phyloP scores from a whole-genome alignment of 2,888 invertebrate species.

The Ormyrus rosae region DNA sequence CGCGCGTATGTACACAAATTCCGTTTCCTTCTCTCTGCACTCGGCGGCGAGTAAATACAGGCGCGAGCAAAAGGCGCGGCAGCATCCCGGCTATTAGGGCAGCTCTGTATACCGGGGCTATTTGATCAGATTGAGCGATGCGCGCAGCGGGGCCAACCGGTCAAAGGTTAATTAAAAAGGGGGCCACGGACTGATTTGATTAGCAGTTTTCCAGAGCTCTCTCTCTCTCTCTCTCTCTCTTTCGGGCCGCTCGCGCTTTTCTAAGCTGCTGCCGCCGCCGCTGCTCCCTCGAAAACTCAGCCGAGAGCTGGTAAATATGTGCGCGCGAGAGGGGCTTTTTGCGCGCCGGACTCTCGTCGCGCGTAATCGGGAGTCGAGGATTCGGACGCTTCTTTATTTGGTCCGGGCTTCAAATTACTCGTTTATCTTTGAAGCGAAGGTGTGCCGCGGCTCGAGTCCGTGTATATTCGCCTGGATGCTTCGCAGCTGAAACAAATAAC shows the following conservation, averaged over 20 bases:
- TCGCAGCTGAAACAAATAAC: neutral
- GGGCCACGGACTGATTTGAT: slow-evolving; percentile 67
- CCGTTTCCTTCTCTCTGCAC: neutral
- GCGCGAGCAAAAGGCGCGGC: neutral
- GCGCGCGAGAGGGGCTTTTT: too few species aligned
- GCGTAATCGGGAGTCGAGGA: too few species aligned
- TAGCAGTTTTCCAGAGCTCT: slow-evolving; percentile 55
- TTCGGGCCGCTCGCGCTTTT: neutral
- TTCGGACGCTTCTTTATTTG: slow-evolving; percentile 21
- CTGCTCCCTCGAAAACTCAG: too few species aligned
- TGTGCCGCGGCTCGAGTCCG: too few species aligned
- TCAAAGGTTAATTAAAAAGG: slow-evolving; percentile 69
- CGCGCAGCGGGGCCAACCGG: slow-evolving; percentile 27
- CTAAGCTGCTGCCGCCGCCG: too few species aligned
- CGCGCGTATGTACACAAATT: slow-evolving; percentile 1
- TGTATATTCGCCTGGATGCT: neutral
- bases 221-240: neutral
- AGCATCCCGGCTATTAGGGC: slow-evolving; percentile 47
- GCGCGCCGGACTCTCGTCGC: too few species aligned
- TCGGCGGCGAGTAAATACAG: neutral
- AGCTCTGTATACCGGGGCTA: slow-evolving; percentile 36
- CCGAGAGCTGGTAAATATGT: too few species aligned
- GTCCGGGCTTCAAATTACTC: slow-evolving; percentile 23
- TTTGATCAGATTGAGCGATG: slow-evolving; percentile 68
- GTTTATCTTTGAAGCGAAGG: slow-evolving; percentile 24